phyloP scores from a whole-genome alignment of 2,888 invertebrate species.

The Nycteola revayana region DNA sequence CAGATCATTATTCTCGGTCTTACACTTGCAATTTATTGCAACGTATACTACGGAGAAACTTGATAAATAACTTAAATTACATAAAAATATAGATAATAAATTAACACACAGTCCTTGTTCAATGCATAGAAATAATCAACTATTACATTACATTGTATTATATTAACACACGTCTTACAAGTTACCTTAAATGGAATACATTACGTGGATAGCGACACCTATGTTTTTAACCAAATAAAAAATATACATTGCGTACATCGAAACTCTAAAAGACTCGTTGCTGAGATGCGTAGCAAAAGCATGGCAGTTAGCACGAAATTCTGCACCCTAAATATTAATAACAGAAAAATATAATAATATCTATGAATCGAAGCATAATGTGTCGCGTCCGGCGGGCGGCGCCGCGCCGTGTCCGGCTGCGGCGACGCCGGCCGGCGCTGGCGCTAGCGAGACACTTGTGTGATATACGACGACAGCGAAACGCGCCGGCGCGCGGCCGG shows the following conservation, averaged over 20 bases:
- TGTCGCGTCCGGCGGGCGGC: constrained; percentile 24
- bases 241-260: constrained; percentile 52
- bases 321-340: constrained; percentile 74
- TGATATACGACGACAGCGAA: constrained; percentile 34
- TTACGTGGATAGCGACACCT: constrained; percentile 67
- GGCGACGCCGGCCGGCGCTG: constrained; percentile 25
- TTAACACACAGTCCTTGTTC: constrained; percentile 78
- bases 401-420: constrained; percentile 17
- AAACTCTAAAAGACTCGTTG: constrained; percentile 63
- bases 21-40: constrained; percentile 52
- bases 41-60: constrained; percentile 51
- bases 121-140: constrained; percentile 68
- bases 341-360: constrained; percentile 60
- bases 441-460: constrained; percentile 40
- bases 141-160: constrained; percentile 63
- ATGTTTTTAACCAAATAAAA: constrained; percentile 56
- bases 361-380: constrained; percentile 61
- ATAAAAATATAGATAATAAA: constrained; percentile 70
- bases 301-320: constrained; percentile 76
- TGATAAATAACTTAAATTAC: constrained; percentile 77
- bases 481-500: constrained; percentile 27
- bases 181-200: constrained; percentile 76
- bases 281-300: constrained; percentile 75
- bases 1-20: constrained; percentile 62
- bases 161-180: constrained; percentile 70